Base-by-base conservation (phyloP, 2,888 invertebrate genomes). In the Rhagonycha lutea region DNA sequence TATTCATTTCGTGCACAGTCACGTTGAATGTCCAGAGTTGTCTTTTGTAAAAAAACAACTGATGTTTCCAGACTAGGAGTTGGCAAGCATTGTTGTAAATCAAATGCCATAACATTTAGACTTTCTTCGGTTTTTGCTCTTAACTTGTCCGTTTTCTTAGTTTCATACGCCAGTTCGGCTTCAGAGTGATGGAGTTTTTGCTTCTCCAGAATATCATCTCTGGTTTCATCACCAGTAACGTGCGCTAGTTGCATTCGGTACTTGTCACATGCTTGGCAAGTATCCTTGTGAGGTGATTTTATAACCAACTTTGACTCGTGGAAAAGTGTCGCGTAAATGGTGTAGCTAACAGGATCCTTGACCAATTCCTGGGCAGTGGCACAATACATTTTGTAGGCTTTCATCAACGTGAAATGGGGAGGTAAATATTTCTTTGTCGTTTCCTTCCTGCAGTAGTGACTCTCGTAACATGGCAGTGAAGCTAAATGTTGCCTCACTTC, bases 1-100 rank as follows among this genome's bases (percentile, higher is more conserved):
- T 77, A 61, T 69, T 72, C 61, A 78, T 78, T 75, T 81, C 77
- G 69, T 81, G 79, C 9, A 84, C 78, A 7, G 83, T 84, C 7
- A 83, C 75, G 74, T 83, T 83, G 71, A 75, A 84, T 8, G 83
- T 83, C 82, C 81, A 83, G 29, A 84, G 74, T 68, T 82, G 77
- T 32, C 83, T 70, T 79, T 83, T 83, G 73, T 85, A n/a, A 84
- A 80, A 84, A 84, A 7, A 80, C 78, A 12, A 83, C 80, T 61
- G 81, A 81, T 29, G 82, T 79, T 14, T 79, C 67, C 24, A 85
- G 70, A 70, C 78, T 69, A 14, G 82, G 82, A 14, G 82, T 84
- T 4, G 83, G 83, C 26, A 83, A 73, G 62, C 82, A 81, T 78
- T 83, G 83, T 71, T 83, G 24, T 24, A 24, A 24, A 24, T 24